Evolutionary conservation across 37 sponge, comb jelly and placozoan species (phyloP).

Genomic region (Beroe forskalii): DNA sequence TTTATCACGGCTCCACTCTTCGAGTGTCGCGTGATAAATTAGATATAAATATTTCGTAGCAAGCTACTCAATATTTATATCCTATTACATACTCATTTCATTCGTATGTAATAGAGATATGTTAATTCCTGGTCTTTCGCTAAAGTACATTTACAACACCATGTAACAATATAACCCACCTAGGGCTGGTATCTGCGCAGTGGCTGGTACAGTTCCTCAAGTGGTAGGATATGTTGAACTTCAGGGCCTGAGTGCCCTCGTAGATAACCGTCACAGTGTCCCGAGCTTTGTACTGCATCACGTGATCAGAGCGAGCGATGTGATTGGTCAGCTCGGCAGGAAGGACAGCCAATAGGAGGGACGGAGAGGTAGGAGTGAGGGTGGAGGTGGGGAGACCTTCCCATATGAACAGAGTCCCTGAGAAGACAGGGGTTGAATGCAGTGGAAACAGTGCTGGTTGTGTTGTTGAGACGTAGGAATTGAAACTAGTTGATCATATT

Average conservation of each 20-base stretch:
- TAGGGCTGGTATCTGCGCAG: neutral
- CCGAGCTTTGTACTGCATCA: neutral
- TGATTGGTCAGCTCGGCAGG: neutral
- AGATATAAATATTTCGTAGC: too few relatives aligned
- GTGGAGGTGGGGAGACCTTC: neutral
- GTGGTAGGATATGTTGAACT: slow-evolving; percentile 43
- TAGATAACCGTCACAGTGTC: neutral
- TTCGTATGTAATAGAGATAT: too few relatives aligned
- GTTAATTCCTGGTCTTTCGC: too few relatives aligned
- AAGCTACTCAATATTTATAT: too few relatives aligned
- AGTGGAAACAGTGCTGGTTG: neutral
- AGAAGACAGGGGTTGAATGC: neutral
- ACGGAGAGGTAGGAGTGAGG: neutral
- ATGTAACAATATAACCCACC: too few relatives aligned
- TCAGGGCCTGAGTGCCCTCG: neutral
- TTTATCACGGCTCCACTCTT: too few relatives aligned
- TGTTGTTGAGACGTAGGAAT: neutral
- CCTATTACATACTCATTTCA: too few relatives aligned
- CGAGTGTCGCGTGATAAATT: too few relatives aligned
- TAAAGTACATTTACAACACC: too few relatives aligned
- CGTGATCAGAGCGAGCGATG: neutral
- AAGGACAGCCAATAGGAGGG: slow-evolving; percentile 7
- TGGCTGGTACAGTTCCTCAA: slow-evolving; percentile 29
- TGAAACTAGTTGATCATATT: too few relatives aligned
- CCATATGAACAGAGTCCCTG: slow-evolving; percentile 50